phyloP scores from a whole-genome alignment of 2,797 vertebrate species.

The Kryptopterus vitreolus region DNA sequence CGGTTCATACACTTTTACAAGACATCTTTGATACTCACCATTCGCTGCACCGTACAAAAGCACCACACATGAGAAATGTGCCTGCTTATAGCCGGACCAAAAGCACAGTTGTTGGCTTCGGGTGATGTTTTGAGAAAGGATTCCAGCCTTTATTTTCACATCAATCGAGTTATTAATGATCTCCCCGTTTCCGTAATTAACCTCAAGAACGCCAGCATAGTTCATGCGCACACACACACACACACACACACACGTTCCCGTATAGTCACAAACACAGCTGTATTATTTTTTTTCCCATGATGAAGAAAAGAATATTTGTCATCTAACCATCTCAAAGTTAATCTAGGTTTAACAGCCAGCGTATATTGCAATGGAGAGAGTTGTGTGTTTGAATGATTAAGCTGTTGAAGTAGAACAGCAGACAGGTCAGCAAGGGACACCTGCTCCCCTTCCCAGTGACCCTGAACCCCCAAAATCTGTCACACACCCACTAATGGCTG shows the following conservation, averaged over 20 bases:
- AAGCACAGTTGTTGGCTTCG: conserved; percentile 12
- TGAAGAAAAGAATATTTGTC: conserved; percentile 25
- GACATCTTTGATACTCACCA: background rate
- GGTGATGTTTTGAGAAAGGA: conserved; percentile 21
- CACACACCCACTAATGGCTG: conserved; percentile 57
- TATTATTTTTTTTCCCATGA: background rate
- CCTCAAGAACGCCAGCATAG: conserved; percentile 14
- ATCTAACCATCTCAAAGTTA: background rate
- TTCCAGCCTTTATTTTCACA: conserved; percentile 26
- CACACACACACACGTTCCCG: background rate
- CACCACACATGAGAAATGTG: background rate
- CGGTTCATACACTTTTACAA: background rate
- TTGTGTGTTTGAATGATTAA: conserved; percentile 60
- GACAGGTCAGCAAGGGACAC: conserved; percentile 67
- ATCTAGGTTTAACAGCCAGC: conserved; percentile 1
- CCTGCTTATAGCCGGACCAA: conserved; percentile 4
- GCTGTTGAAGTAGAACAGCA: conserved; percentile 72
- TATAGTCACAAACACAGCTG: conserved; percentile 24
- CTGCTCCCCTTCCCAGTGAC: conserved; percentile 63
- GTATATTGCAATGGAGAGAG: background rate
- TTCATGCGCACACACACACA: background rate
- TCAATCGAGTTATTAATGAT: conserved; percentile 36
- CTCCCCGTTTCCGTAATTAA: conserved; percentile 33
- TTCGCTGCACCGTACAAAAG: background rate
- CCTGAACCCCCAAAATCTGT: conserved; percentile 64